Evolutionary conservation across 2,888 invertebrate species (phyloP), one percentile per base, ranked within the genome.

Genomic region (Hirtodrosophila histrioides): DNA sequence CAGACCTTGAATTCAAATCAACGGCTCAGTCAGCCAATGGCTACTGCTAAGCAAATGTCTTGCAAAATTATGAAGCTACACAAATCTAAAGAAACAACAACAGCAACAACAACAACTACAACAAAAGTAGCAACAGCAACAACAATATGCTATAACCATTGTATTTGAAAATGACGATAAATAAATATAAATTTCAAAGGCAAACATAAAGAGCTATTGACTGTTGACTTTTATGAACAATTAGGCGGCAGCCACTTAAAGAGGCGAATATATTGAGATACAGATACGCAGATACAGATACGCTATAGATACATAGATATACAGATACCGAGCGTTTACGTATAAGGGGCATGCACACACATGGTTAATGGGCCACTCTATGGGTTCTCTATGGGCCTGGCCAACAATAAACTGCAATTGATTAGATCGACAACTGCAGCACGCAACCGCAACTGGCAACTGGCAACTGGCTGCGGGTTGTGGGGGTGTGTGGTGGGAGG

Each of bases 131-230:
- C 57, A 51, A 7, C 36, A 53, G 6, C 58, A 61, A 31, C 46
- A 64, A 62, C 56, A 55, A 51, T 46, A 50, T 62, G 49, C 62
- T 44, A 69, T 70, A 60, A 53, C 69, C 72, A 74, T 76, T 76
- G 70, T 77, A 54, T 74, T 74, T 77, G 67, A 69, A 69, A 78
- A 66, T 66, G 54, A 74, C 70, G 62, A 86, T 83, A 84, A 83
- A 86, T 83, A 83, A 84, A 84, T 81, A 84, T 85, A 84, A 85
- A 85, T 84, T 85, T 83, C 78, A 85, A 81, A 75, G 78, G 82
- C 82, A 85, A 84, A 81, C 85, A 85, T 81, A 85, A 84, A 85
- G 86, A 85, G 84, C 84, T 86, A 84, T 86, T 84, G 84, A 86
- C 83, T 84, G 81, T 79, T 81, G 83, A 81, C 85, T 83, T 83